Evolutionary conservation across 2,888 invertebrate species (phyloP).

Genomic region (Asteroscopus sphinx): DNA sequence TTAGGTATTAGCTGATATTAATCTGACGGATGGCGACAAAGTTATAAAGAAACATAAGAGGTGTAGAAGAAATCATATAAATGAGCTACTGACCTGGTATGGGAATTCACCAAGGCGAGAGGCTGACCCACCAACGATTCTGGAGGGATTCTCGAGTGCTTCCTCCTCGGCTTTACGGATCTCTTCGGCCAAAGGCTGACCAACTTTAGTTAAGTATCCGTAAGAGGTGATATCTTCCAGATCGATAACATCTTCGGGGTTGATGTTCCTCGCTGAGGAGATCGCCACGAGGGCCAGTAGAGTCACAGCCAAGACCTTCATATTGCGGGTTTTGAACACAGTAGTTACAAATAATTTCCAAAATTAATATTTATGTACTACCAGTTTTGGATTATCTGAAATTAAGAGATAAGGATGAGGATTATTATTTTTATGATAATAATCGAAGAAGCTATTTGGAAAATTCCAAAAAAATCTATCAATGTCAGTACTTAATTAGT

Average conservation of each 20-base stretch:
- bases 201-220: conserved; percentile 52
- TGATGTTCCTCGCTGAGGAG: conserved; percentile 33
- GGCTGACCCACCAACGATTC: conserved; percentile 58
- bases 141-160: conserved; percentile 9
- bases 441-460: too few species aligned
- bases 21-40: too few species aligned
- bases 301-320: conserved; percentile 29
- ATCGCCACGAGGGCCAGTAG: conserved; percentile 44
- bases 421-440: too few species aligned
- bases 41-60: too few species aligned
- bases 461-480: too few species aligned
- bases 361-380: too few species aligned
- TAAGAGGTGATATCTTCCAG: conserved; percentile 46
- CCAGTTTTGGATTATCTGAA: too few species aligned
- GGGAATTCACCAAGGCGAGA: conserved; percentile 53
- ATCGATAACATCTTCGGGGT: conserved; percentile 33
- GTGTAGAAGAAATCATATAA: too few species aligned
- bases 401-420: too few species aligned
- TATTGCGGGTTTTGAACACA: conserved; percentile 4
- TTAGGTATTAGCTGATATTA: too few species aligned
- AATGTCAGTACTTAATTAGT: too few species aligned
- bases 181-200: conserved; percentile 51
- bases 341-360: too few species aligned
- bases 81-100: conserved; percentile 61
- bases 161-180: conserved; percentile 48